Base-by-base conservation (phyloP, 2,888 invertebrate species). In the Hypolimnas misippus region DNA sequence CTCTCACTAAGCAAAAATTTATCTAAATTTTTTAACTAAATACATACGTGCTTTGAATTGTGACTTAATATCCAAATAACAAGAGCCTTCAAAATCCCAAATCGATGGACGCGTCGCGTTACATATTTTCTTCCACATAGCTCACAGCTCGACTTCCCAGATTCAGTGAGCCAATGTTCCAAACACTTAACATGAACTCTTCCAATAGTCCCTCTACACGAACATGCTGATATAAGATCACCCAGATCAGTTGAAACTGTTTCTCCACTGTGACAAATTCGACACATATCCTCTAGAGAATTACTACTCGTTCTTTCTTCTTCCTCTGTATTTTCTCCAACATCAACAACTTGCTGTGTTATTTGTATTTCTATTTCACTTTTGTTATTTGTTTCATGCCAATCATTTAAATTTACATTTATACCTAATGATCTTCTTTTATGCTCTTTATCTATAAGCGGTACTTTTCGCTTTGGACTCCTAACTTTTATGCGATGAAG, bases 101-200 rank as follows among this genome's bases (percentile, higher is more conserved):
- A 94, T 70, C 92, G 91, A 51, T 94, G 94, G 0, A 94, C 93
- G 31, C 95, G 93, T 71, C 93, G 90, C 0, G 95, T 94, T n/a
- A 89, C 82, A 75, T 95, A 96, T 54, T 92, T 84, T 51, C 94
- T 93, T 17, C 95, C 94, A 79, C 96, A 96, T 17, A 96, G 89
- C 78, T 96, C 96, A 77, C 96, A 96, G 33, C 90, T 88, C 7
- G 94, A 94, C 64, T 94, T 93, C 31, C 95, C 95, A 1, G 95
- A 94, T 77, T 95, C 95, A 1, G 95, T 95, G 40, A 96, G 86
- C 96, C 96, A 96, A 56, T 93, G 93, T 82, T 96, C 96, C 71
- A 96, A 84, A 77, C 96, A 96, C 62, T 93, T 93, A 1, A 95
- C 93, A 81, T 96, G 96, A 10, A 96, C 94, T 58, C 95, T 92